Evolutionary conservation across 2,113 vertebrate genomes (phyloP).

Genomic region (Saccopteryx leptura): DNA sequence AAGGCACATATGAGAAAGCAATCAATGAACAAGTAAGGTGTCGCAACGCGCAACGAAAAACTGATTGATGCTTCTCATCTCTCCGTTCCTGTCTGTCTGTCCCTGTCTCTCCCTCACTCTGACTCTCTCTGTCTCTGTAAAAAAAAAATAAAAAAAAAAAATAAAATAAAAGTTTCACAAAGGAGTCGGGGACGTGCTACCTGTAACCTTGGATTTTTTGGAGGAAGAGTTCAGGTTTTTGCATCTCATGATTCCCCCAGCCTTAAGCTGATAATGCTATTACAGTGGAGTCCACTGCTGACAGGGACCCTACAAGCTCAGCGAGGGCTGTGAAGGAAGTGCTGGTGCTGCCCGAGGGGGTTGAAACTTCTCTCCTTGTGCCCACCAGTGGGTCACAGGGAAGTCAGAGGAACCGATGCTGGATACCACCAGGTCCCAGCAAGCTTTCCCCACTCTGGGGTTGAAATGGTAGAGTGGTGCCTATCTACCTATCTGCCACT

Average conservation of each 20-base stretch:
- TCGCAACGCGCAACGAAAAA: too few relatives aligned
- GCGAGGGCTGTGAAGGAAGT: neutral
- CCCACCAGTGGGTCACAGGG: neutral
- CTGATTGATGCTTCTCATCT: too few relatives aligned
- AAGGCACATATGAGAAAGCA: too few relatives aligned
- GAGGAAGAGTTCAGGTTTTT: neutral
- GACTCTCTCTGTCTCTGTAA: too few relatives aligned
- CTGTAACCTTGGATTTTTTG: neutral
- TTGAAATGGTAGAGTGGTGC: neutral
- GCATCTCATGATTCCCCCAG: rapidly evolving
- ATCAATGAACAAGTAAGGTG: too few relatives aligned
- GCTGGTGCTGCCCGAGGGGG: neutral
- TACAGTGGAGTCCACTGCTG: too few relatives aligned
- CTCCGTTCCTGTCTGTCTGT: too few relatives aligned
- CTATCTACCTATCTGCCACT: neutral
- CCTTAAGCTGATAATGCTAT: neutral
- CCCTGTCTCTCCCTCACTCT: too few relatives aligned
- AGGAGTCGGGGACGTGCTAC: too few relatives aligned
- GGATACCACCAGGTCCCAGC: neutral
- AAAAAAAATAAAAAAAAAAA: too few relatives aligned
- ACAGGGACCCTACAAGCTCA: too few relatives aligned
- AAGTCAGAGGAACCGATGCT: neutral
- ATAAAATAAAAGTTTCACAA: neutral
- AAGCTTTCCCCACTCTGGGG: neutral
- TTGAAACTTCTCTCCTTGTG: neutral